These are phyloP conservation scores for Caenorhabditis parvicauda DNA, from an alignment of 2,888 invertebrate species.

Conservation along the genomic window DNA sequence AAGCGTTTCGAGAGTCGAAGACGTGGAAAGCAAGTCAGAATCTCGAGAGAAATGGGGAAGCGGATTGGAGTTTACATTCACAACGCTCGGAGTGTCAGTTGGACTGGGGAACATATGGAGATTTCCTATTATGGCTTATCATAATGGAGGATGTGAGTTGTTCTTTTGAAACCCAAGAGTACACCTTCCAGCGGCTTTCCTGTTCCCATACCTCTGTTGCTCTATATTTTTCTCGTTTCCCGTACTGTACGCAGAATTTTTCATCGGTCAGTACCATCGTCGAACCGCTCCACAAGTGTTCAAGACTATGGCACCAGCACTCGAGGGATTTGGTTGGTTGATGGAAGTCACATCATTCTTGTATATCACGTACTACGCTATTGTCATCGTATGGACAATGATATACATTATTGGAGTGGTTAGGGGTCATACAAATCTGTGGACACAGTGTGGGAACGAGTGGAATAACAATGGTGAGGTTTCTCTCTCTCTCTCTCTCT, in stretches of 20 bases:
- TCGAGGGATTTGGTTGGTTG: conserved; percentile 77
- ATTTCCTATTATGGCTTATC: conserved; percentile 50
- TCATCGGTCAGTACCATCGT: conserved; percentile 57
- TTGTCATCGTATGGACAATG: conserved; percentile 88
- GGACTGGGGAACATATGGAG: conserved; percentile 47
- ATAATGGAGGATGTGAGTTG: conserved; percentile 46
- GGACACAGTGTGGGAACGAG: conserved; percentile 24
- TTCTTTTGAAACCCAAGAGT: no score
- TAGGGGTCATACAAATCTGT: conserved; percentile 10
- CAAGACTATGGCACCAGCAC: conserved; percentile 17
- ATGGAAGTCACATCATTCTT: conserved; percentile 90
- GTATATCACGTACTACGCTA: conserved; percentile 91
- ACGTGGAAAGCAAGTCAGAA: no score
- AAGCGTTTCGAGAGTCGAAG: no score
- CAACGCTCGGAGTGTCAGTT: conserved; percentile 29
- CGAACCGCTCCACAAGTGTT: conserved; percentile 20
- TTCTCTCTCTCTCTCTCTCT: no score
- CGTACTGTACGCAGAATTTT: conserved; percentile 61
- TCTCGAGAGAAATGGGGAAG: no score
- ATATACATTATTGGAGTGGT: conserved; percentile 70
- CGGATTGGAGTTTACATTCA: conserved; percentile 26
- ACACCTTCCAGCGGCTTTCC: conserved; percentile 63
- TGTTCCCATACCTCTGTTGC: conserved; percentile 63
- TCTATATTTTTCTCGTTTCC: conserved; percentile 63
- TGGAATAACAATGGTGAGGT: no score